phyloP scores from a whole-genome alignment of 2,888 invertebrate species.

The Chaitophorus viminalis region DNA sequence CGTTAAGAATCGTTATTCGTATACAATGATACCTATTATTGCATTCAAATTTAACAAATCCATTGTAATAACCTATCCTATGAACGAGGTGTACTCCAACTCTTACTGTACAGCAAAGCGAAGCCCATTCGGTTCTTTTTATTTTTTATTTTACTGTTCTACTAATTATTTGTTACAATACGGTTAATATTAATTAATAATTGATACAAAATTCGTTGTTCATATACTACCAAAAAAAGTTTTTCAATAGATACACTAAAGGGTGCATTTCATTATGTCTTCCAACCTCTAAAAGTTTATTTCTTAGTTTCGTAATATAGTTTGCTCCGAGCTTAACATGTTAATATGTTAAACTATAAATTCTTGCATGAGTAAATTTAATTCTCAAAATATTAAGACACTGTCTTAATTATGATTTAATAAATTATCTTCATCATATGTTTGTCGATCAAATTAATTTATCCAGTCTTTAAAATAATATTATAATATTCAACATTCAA shows the following conservation, averaged over 20 bases:
- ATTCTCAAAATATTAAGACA: conserved; percentile 13
- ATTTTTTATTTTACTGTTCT: not conserved
- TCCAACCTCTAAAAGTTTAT: not conserved
- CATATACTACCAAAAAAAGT: not conserved
- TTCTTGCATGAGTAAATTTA: conserved; percentile 22
- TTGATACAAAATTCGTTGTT: not conserved
- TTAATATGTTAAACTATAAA: conserved; percentile 12
- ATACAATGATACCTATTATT: too few species aligned
- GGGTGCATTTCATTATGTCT: not conserved
- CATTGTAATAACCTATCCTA: too few species aligned
- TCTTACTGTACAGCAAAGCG: too few species aligned
- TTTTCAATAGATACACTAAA: not conserved
- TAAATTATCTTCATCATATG: not conserved
- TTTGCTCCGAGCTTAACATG: not conserved
- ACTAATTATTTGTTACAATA: not conserved
- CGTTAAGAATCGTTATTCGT: too few species aligned
- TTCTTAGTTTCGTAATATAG: conserved; percentile 8
- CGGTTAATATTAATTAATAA: too few species aligned
- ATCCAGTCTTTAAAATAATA: too few species aligned
- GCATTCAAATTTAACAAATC: too few species aligned
- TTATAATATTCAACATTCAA: too few species aligned
- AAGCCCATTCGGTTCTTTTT: too few species aligned
- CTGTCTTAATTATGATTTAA: conserved; percentile 14
- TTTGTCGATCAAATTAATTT: not conserved
- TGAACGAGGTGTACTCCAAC: too few species aligned